Evolutionary conservation across 2,113 vertebrate genomes (phyloP).

Genomic region (Lepisosteus osseus): DNA sequence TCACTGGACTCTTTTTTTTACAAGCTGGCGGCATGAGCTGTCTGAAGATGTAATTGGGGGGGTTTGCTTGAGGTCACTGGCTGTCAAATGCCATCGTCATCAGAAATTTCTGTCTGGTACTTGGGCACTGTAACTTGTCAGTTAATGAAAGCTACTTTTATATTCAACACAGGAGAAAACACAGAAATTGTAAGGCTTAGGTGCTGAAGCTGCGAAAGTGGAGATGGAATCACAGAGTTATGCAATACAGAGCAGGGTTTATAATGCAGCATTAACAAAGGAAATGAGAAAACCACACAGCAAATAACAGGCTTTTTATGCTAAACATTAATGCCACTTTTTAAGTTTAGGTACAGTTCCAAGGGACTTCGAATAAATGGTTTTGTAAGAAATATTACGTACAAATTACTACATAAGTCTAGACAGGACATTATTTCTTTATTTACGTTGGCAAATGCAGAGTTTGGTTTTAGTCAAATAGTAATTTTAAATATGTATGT

Average conservation of each 20-base stretch:
- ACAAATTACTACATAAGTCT: constrained; percentile 59
- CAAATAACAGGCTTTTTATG: constrained; percentile 58
- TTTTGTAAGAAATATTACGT: constrained; percentile 56
- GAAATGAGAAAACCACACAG: constrained; percentile 69
- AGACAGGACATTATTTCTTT: constrained; percentile 52
- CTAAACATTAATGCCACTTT: constrained; percentile 40
- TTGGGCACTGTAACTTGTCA: neutral
- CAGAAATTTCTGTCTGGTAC: neutral
- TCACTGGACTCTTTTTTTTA: neutral
- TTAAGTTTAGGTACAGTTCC: constrained; percentile 48
- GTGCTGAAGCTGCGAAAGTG: constrained; percentile 47
- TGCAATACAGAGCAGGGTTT: constrained; percentile 45
- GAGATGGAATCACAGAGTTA: constrained; percentile 44
- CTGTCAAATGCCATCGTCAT: constrained; percentile 1
- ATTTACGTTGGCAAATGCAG: constrained; percentile 40
- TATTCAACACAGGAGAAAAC: constrained; percentile 16
- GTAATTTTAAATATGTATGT: constrained; percentile 39
- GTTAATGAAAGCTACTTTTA: constrained; percentile 35
- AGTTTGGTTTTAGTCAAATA: constrained; percentile 32
- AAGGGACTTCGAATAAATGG: constrained; percentile 50
- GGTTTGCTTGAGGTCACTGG: neutral
- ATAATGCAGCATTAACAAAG: constrained; percentile 54
- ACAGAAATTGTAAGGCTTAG: constrained; percentile 12
- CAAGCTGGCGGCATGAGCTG: neutral
- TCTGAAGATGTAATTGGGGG: neutral